Evolutionary conservation across 2,888 invertebrate species (phyloP).

Genomic region (Podotricha telesiphe): DNA sequence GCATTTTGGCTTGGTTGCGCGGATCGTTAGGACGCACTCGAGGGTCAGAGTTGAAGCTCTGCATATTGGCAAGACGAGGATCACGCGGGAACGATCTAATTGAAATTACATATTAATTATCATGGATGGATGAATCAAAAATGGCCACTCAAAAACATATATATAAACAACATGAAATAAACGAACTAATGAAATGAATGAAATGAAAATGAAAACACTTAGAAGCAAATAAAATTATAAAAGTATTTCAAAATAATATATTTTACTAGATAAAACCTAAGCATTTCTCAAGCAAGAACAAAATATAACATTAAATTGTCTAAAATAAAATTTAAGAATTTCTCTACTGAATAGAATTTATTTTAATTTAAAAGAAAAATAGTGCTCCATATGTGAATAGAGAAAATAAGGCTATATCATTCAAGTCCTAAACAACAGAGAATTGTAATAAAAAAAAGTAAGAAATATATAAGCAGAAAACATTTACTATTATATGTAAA

Average conservation of each 20-base stretch:
- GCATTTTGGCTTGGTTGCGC: constrained; percentile 81
- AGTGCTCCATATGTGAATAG: neutral
- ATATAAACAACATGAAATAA: constrained; percentile 5
- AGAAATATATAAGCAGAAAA: neutral
- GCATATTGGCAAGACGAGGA: constrained; percentile 69
- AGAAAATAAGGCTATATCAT: constrained; percentile 2
- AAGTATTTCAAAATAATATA: neutral
- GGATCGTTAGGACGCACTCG: constrained; percentile 87
- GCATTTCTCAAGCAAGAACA: neutral
- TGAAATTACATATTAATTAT: neutral
- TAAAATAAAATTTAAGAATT: no score
- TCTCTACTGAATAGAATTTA: no score
- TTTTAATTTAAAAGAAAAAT: no score
- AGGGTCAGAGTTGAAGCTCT: constrained; percentile 80
- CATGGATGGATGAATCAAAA: neutral
- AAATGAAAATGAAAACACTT: no score
- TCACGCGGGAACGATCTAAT: constrained; percentile 64
- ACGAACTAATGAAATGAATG: constrained; percentile 10
- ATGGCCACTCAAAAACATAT: neutral
- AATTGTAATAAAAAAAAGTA: neutral
- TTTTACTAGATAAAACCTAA: neutral
- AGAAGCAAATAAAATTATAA: constrained; percentile 7
- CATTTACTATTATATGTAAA: constrained; percentile 20
- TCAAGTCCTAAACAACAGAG: neutral
- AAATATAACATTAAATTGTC: neutral